A percentile compares a stretch with the other conserved stretches of the same genome.
Conservation (phyloP, 2,888 invertebrate genomes). For the Liopterus haemorrhoidalis region DNA sequence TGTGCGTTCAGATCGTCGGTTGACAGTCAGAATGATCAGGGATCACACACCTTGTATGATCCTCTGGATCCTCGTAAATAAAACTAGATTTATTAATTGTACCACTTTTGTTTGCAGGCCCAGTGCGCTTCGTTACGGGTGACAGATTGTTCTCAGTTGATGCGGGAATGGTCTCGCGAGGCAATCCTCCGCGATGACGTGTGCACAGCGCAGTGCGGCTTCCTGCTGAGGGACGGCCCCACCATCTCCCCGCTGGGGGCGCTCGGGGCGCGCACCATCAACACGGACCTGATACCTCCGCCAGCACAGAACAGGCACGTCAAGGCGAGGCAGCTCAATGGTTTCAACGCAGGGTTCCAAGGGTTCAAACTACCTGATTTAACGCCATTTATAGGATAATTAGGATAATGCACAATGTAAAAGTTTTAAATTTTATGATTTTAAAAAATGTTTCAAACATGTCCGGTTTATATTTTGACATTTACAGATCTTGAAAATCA, state of each 20-base stretch:
- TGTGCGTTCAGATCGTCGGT: too few species aligned
- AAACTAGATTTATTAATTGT: background rate
- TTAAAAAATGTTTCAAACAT: too few species aligned
- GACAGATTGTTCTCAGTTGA: conserved; percentile 77
- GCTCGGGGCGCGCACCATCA: conserved; percentile 34
- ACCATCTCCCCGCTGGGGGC: conserved; percentile 35
- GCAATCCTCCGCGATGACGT: conserved; percentile 79
- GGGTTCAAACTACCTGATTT: conserved; percentile 75
- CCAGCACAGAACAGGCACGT: conserved; percentile 37
- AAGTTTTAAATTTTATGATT: too few species aligned
- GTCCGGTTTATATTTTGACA: too few species aligned
- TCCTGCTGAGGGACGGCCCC: conserved; percentile 51
- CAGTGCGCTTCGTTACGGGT: conserved; percentile 84
- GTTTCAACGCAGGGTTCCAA: conserved; percentile 48
- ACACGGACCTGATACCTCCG: conserved; percentile 41
- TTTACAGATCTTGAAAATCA: too few species aligned
- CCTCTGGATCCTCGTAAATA: background rate
- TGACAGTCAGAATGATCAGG: background rate
- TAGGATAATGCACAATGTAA: too few species aligned
- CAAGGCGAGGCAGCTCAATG: conserved; percentile 34
- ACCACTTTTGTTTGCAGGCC: conserved; percentile 53
- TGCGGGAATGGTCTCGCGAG: conserved; percentile 77
- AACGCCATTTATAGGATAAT: conserved; percentile 59
- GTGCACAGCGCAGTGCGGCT: conserved; percentile 85
- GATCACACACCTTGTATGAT: background rate